Conservation (phyloP, 2,888 invertebrate species). For the Acanthopleura granulata region DNA sequence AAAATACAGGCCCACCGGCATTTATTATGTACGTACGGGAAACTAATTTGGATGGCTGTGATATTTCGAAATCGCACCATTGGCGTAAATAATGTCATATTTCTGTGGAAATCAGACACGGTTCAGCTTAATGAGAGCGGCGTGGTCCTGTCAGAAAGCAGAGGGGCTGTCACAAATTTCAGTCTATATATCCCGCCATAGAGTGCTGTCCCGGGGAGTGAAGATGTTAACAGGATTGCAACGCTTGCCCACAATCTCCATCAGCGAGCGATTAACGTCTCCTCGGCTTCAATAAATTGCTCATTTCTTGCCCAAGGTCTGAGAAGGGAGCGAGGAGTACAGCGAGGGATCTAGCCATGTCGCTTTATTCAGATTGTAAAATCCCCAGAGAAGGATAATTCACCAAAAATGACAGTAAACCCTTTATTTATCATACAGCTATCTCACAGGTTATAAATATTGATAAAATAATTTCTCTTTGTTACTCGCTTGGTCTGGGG, state of each 20-base stretch:
- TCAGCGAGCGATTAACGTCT: constrained; percentile 6
- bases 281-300: constrained; percentile 1
- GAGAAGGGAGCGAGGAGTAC: not conserved
- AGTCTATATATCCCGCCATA: too few relatives aligned
- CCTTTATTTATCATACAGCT: constrained; percentile 15
- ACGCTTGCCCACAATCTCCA: not conserved
- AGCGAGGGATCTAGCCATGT: constrained; percentile 2
- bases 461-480: constrained; percentile 21
- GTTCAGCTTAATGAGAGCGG: too few relatives aligned
- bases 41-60: too few relatives aligned
- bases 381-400: constrained; percentile 13
- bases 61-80: too few relatives aligned
- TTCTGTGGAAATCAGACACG: too few relatives aligned
- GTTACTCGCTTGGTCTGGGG: not conserved
- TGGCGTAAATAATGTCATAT: too few relatives aligned
- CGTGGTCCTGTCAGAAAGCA: too few relatives aligned
- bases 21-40: too few relatives aligned
- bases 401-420: constrained; percentile 12
- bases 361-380: not conserved
- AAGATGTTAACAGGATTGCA: not conserved
- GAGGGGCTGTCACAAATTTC: too few relatives aligned
- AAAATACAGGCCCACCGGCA: too few relatives aligned
- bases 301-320: not conserved
- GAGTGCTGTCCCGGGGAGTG: not conserved
- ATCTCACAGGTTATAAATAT: constrained; percentile 21